Evolutionary conservation across 2,888 invertebrate genomes (phyloP).

Genomic region (Sipunculus nudus): DNA sequence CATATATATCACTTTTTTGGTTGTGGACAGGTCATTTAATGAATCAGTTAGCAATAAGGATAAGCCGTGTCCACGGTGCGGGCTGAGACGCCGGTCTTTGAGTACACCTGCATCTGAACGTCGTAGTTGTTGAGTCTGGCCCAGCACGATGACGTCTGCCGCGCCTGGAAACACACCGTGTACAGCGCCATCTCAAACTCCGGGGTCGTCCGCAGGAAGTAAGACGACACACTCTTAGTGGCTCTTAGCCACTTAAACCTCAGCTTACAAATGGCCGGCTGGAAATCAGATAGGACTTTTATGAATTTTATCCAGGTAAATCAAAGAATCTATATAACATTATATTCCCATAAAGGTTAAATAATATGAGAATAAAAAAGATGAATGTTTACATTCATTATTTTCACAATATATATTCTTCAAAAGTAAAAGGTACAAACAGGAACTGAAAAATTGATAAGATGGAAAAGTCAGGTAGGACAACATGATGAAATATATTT

Average conservation of each 20-base stretch:
- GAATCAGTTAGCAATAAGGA: conserved; percentile 27
- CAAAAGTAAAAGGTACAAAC: too few relatives aligned
- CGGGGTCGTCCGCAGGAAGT: conserved; percentile 73
- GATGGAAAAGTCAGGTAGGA: too few relatives aligned
- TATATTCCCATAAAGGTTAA: too few relatives aligned
- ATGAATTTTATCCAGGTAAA: too few relatives aligned
- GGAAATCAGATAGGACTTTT: not conserved
- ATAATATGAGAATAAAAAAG: too few relatives aligned
- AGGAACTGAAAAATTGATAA: too few relatives aligned
- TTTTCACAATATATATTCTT: too few relatives aligned
- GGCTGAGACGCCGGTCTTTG: conserved; percentile 13
- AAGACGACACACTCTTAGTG: conserved; percentile 22
- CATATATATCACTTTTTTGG: too few relatives aligned
- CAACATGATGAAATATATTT: too few relatives aligned
- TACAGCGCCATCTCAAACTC: conserved; percentile 91
- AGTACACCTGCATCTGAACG: conserved; percentile 16
- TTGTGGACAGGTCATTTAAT: too few relatives aligned
- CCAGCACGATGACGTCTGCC: conserved; percentile 72
- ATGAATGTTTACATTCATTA: too few relatives aligned
- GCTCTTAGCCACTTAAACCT: conserved; percentile 19
- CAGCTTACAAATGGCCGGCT: conserved; percentile 3
- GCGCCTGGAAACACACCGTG: conserved; percentile 83
- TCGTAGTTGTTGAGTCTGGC: conserved; percentile 15
- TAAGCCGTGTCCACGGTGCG: conserved; percentile 30
- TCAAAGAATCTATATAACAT: too few relatives aligned